Percentiles rank a stretch among this genome's conserved stretches.
These are phyloP conservation scores for Kryptopterus vitreolus DNA, from an alignment of 2,797 vertebrate genomes.

Conservation along the genomic window DNA sequence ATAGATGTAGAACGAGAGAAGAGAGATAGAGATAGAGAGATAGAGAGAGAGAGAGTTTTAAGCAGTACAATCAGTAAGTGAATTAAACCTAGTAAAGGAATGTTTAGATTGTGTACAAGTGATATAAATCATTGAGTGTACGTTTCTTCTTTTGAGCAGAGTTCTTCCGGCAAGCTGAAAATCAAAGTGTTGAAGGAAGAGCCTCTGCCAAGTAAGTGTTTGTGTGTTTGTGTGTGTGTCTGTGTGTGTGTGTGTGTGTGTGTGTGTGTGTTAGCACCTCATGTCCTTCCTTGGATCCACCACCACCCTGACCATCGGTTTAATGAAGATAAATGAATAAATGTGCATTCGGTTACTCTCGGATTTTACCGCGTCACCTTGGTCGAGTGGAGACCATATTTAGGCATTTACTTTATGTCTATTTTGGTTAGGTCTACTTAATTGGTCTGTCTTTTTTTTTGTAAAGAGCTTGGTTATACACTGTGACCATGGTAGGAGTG, in stretches of 20 bases:
- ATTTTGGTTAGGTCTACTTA: neutral
- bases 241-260: neutral
- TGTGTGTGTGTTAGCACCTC: neutral
- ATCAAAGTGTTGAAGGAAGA: slow-evolving; percentile 81
- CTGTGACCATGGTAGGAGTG: neutral
- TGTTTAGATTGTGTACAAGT: no score
- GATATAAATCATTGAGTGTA: slow-evolving; percentile 16
- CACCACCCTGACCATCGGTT: neutral
- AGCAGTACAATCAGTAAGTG: no score
- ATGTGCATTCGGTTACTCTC: neutral
- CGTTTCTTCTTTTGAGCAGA: slow-evolving; percentile 57
- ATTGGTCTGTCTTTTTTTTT: neutral
- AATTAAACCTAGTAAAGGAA: no score
- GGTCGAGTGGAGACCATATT: neutral
- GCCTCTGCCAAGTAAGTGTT: slow-evolving; percentile 63
- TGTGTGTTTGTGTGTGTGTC: neutral
- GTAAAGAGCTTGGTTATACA: neutral
- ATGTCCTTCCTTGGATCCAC: neutral
- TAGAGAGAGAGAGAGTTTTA: no score
- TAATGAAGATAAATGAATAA: slow-evolving; percentile 1
- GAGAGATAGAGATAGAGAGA: no score
- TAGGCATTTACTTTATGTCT: neutral
- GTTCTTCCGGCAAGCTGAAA: slow-evolving; percentile 81
- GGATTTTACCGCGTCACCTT: neutral
- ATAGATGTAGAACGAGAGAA: no score